A percentile compares a stretch with the other conserved stretches of the same genome.
Conservation (phyloP, 2,113 vertebrate genomes). For the Bubo scandiacus region DNA sequence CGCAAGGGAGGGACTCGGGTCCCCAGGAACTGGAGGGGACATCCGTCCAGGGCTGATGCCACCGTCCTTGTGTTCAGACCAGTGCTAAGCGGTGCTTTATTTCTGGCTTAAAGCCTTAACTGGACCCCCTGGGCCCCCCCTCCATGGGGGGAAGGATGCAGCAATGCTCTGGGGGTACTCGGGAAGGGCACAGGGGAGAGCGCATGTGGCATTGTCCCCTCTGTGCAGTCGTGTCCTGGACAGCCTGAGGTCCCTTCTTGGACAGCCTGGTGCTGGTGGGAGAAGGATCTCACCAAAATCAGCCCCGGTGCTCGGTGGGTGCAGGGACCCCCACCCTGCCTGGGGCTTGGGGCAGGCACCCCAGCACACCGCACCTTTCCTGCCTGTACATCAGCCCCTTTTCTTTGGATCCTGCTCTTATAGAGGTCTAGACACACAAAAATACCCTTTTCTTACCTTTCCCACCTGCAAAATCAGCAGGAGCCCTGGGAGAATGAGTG, state of each 20-base stretch:
- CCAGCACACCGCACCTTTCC: background rate
- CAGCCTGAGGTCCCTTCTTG: background rate
- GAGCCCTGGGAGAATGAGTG: background rate
- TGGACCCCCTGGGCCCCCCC: accelerated
- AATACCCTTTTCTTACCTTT: background rate
- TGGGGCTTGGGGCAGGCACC: background rate
- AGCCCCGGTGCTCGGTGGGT: background rate
- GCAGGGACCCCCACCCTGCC: background rate
- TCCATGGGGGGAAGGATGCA: background rate
- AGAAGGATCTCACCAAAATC: background rate
- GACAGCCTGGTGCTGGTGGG: background rate
- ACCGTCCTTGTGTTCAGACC: background rate
- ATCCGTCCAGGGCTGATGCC: background rate
- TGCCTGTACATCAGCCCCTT: background rate
- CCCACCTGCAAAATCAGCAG: background rate
- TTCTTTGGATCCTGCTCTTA: background rate
- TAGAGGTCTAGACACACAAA: background rate
- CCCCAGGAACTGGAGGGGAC: background rate
- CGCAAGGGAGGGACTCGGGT: accelerated
- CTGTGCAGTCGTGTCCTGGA: background rate
- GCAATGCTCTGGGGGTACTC: accelerated
- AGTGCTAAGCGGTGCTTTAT: accelerated
- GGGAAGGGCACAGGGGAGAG: background rate
- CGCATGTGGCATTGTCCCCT: background rate
- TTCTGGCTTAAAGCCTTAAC: background rate